These are phyloP conservation scores for Ephydatia muelleri DNA, from an alignment of 37 sponge, comb jelly and placozoan genomes.

Conservation along the genomic window DNA sequence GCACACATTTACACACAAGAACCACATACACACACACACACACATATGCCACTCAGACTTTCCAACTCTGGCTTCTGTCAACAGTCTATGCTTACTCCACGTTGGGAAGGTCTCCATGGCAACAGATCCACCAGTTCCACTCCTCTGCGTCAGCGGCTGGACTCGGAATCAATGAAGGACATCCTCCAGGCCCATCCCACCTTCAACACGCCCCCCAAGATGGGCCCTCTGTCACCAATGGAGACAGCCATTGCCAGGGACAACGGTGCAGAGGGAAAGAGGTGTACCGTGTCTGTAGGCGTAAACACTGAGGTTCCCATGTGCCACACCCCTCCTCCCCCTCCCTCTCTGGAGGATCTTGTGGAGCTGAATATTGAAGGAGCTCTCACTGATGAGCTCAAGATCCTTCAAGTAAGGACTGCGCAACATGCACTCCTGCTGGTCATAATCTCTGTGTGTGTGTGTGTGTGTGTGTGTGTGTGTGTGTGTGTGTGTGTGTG, in stretches of 20 bases:
- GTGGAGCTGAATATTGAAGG: constrained; percentile 57
- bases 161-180: constrained; percentile 40
- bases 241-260: background rate
- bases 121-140: constrained; percentile 20
- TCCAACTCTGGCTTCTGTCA: background rate
- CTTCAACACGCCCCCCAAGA: constrained; percentile 8
- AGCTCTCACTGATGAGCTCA: constrained; percentile 75
- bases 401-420: constrained; percentile 34
- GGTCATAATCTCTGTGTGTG: background rate
- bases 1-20: background rate
- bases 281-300: constrained; percentile 19
- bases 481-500: background rate
- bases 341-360: constrained; percentile 3
- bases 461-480: background rate
- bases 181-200: background rate
- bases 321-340: background rate
- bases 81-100: constrained; percentile 69
- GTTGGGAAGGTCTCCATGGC: constrained; percentile 5
- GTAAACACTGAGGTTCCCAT: constrained; percentile 33
- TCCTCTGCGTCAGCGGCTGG: constrained; percentile 18
- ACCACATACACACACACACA: background rate
- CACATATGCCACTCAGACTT: background rate
- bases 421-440: background rate
- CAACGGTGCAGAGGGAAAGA: background rate
- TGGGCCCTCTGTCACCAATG: background rate